Conservation (phyloP, 2,888 invertebrate species). For the Coelopa pilipes region DNA sequence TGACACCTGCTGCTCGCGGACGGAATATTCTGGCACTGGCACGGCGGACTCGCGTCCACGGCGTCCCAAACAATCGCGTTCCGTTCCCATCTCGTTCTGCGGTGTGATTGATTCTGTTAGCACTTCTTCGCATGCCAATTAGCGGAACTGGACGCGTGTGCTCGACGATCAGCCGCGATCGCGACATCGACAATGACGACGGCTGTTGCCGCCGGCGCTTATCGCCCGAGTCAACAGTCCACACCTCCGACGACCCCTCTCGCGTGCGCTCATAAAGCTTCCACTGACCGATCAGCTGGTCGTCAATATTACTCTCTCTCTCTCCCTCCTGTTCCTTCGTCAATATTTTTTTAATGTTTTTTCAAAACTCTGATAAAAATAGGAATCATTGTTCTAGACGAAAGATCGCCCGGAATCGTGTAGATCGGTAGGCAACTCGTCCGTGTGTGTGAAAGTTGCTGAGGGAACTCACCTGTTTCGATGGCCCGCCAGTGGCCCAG, state of each 20-base stretch:
- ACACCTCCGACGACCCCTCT: not conserved
- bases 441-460: too few relatives aligned
- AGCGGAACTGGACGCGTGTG: not conserved
- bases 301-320: not conserved
- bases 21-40: conserved; percentile 9
- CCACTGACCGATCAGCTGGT: not conserved
- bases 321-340: too few relatives aligned
- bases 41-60: not conserved
- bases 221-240: not conserved
- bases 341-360: too few relatives aligned
- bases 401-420: too few relatives aligned
- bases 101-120: too few relatives aligned
- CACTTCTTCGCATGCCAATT: not conserved
- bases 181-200: not conserved
- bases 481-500: too few relatives aligned
- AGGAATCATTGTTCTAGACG: too few relatives aligned
- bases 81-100: not conserved
- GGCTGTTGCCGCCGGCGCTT: conserved; percentile 16
- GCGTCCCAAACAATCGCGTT: not conserved
- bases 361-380: too few relatives aligned
- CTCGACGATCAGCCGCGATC: not conserved
- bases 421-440: too few relatives aligned
- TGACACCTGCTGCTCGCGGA: not conserved
- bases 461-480: too few relatives aligned
- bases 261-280: not conserved